These are phyloP conservation scores for Daktulosphaira vitifoliae DNA, from an alignment of 1,140 invertebrate genomes.

Conservation along the genomic window DNA sequence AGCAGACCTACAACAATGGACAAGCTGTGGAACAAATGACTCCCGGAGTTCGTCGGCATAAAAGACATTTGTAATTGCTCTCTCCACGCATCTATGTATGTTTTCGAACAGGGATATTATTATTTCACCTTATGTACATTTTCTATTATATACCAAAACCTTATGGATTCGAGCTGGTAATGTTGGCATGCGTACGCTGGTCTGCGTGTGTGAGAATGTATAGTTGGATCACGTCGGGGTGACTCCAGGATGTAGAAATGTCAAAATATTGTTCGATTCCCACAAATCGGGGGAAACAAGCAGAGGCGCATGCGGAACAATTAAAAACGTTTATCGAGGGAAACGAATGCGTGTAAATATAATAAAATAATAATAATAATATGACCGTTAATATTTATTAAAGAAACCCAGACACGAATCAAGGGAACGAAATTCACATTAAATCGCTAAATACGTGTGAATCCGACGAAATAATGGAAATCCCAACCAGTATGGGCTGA, in stretches of 20 bases:
- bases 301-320: neutral
- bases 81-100: slow-evolving; percentile 5
- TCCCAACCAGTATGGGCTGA: too few species aligned
- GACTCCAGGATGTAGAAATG: slow-evolving; percentile 28
- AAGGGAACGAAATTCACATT: too few species aligned
- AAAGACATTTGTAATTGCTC: slow-evolving; percentile 33
- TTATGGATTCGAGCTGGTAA: too few species aligned
- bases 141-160: too few species aligned
- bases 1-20: slow-evolving; percentile 19
- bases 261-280: slow-evolving; percentile 33
- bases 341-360: too few species aligned
- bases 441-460: too few species aligned
- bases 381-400: too few species aligned
- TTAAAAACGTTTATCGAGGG: too few species aligned
- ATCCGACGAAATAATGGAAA: too few species aligned
- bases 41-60: slow-evolving; percentile 30
- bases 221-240: neutral
- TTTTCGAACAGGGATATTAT: slow-evolving; percentile 23
- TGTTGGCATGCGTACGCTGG: neutral
- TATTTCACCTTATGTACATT: neutral
- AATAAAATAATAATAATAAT: too few species aligned
- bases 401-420: too few species aligned
- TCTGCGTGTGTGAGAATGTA: slow-evolving; percentile 14
- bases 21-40: slow-evolving; percentile 28
- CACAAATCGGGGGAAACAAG: slow-evolving; percentile 30